Percentiles rank a stretch among this genome's conserved stretches.
These are phyloP conservation scores for Halisarca cf. caerulea DNA, from an alignment of 37 sponge, comb jelly and placozoan genomes.

Conservation along the genomic window DNA sequence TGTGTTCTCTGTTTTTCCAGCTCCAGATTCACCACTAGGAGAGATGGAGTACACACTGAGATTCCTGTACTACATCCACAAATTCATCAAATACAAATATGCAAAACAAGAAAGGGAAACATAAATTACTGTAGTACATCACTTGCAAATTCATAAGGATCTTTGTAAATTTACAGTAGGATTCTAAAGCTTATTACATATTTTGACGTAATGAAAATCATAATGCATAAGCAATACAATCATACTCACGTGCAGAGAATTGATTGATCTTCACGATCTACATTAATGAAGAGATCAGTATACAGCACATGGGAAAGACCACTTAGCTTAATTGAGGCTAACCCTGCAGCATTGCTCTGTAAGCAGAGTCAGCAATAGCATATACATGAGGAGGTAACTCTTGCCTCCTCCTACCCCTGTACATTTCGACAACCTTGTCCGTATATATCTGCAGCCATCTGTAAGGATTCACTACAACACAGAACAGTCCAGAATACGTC, in stretches of 20 bases:
- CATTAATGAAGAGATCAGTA: neutral
- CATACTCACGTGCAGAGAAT: slow-evolving; percentile 99
- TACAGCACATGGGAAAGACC: neutral
- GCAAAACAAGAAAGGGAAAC: too few species aligned
- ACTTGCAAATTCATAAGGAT: too few species aligned
- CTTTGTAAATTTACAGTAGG: too few species aligned
- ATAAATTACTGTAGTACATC: too few species aligned
- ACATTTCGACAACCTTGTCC: slow-evolving; percentile 86
- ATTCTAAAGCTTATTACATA: too few species aligned
- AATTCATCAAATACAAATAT: neutral
- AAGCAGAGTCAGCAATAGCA: slow-evolving; percentile 95
- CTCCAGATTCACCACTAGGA: slow-evolving; percentile 97
- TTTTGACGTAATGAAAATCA: too few species aligned
- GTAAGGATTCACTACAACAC: slow-evolving; percentile 98
- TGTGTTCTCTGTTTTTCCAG: slow-evolving; percentile 97
- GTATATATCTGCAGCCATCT: slow-evolving; percentile 91
- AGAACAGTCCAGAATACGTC: slow-evolving; percentile 99
- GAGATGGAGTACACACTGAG: neutral
- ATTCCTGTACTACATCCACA: neutral
- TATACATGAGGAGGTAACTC: slow-evolving; percentile 98
- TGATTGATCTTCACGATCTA: slow-evolving; percentile 98
- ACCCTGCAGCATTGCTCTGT: slow-evolving; percentile 96
- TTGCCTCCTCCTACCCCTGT: slow-evolving; percentile 88
- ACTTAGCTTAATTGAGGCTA: neutral
- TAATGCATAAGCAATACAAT: too few species aligned